Evolutionary conservation across 2,113 vertebrate genomes (phyloP), one percentile per base, ranked within the genome.

Genomic region (Micromys minutus): DNA sequence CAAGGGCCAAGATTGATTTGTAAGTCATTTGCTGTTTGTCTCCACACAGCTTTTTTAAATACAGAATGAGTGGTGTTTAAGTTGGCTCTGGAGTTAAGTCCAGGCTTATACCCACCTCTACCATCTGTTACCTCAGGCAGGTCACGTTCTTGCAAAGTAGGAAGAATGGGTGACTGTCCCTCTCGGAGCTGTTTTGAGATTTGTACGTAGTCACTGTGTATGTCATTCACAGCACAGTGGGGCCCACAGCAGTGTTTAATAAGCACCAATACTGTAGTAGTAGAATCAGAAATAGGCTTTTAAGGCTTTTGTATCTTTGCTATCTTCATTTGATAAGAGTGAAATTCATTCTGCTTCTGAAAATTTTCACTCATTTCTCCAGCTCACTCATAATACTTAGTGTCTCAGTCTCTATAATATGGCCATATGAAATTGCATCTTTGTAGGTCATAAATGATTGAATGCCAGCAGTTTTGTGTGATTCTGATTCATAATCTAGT

Each of bases 1-100:
- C 42, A 83, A 88, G 22, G 24, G 67, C 59, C 63, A 80, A 77
- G 90, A 24, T 50, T 80, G 29, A 74, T 84, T 61, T 81, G 42
- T 87, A 86, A 91, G 52, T 94, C 85, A 87, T 90, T 95, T 95
- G 63, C 84, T 90, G 22, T 93, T 96, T 94, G 17, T 88, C 11
- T 8, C 52, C n/a, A 72, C 42, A 29, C 15, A 69, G 71, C 89
- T 94, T 92, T 81, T 47, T 72, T 80, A 47, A 92, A 55, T 94
- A 36, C 45, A 91, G 88, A 95, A 61, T 52, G 86, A 69, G 15
- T 57, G 89, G 39, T 47, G 81, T 89, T 74, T 74, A 89, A 96
- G 61, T 87, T 57, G 34, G 42, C 77, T 77, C 39, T 86, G 31
- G 5, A 77, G 22, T 86, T 75, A 81, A 67, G 15, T 72, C 55